phyloP scores from a whole-genome alignment of 1,140 invertebrate species.

The Microplitis demolitor region DNA sequence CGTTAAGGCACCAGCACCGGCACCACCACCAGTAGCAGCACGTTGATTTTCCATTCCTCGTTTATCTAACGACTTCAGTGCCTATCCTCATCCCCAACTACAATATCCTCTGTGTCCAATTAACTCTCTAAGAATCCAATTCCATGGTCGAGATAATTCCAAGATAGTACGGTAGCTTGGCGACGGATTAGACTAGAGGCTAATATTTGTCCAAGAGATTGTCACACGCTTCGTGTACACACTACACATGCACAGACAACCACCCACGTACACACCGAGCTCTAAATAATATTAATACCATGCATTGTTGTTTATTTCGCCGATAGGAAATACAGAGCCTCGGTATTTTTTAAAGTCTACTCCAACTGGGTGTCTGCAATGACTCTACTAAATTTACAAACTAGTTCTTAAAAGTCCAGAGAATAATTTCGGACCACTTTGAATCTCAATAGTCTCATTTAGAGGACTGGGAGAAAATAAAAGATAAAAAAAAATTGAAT shows the following conservation, averaged over 20 bases:
- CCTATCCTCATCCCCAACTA: slow-evolving; percentile 36
- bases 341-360: too few relatives aligned
- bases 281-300: too few relatives aligned
- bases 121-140: slow-evolving; percentile 49
- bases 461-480: background rate
- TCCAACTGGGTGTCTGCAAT: too few relatives aligned
- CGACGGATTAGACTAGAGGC: slow-evolving; percentile 28
- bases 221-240: slow-evolving; percentile 24
- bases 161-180: slow-evolving; percentile 40
- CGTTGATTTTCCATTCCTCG: slow-evolving; percentile 20
- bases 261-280: too few relatives aligned
- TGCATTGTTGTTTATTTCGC: too few relatives aligned
- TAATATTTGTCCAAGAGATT: slow-evolving; percentile 43
- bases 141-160: slow-evolving; percentile 47
- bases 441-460: too few relatives aligned
- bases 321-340: too few relatives aligned
- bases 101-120: slow-evolving; percentile 46
- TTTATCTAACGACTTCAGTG: slow-evolving; percentile 32
- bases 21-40: background rate
- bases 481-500: background rate
- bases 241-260: background rate
- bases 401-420: too few relatives aligned
- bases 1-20: slow-evolving; percentile 21
- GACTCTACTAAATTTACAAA: too few relatives aligned
- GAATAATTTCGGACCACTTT: too few relatives aligned